These are phyloP conservation scores for Ailurus styani DNA, from an alignment of 2,113 vertebrate species.

Conservation along the genomic window DNA sequence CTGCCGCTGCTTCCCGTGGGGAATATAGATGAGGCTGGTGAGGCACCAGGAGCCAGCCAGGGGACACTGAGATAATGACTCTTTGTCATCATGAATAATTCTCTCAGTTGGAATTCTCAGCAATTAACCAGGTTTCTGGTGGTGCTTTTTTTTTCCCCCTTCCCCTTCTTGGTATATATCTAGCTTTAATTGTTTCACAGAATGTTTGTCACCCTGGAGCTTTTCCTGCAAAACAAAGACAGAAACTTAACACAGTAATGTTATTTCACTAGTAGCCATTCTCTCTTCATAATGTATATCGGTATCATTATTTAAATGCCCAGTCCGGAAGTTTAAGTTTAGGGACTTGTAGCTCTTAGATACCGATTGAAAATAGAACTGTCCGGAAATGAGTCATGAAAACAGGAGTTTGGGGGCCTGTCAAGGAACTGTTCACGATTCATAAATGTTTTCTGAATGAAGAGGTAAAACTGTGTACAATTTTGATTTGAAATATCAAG, in stretches of 20 bases:
- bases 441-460: neutral
- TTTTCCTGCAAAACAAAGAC: neutral
- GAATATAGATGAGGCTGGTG: neutral
- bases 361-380: neutral
- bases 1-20: neutral
- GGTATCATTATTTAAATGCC: neutral
- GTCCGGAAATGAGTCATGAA: neutral
- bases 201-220: neutral
- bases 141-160: neutral
- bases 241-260: neutral
- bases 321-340: neutral
- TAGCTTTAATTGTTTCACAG: conserved; percentile 7
- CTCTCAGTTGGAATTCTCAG: neutral
- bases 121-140: neutral
- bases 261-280: neutral
- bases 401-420: neutral
- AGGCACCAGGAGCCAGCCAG: neutral
- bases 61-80: neutral
- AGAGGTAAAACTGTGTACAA: neutral
- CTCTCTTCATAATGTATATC: neutral
- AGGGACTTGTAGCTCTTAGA: neutral
- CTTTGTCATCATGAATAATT: neutral
- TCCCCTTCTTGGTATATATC: neutral
- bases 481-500: neutral
- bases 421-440: neutral